Base-by-base conservation (phyloP, 2,113 vertebrate genomes). In the Gymnogyps californianus region DNA sequence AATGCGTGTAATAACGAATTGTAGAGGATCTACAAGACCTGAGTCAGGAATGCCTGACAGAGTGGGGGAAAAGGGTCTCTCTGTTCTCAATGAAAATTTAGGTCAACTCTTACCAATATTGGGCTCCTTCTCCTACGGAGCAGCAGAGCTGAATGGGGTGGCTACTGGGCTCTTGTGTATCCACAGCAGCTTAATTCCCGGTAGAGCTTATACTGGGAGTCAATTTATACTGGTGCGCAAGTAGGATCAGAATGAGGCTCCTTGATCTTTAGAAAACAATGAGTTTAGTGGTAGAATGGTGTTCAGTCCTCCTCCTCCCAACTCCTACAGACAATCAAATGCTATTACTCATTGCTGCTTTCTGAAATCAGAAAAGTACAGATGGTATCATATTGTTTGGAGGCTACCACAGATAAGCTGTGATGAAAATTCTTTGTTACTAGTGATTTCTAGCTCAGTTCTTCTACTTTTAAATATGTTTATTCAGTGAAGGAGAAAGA, bases 401-500 rank as follows among this genome's bases (percentile, higher is more conserved):
- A 79, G 91, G 83, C 84, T 47, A 64, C 94, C 87, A 84, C 71
- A 8, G 74, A 79, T 40, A 70, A 78, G 32, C 49, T 11, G 76
- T 13, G 93, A 80, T 59, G 77, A 82, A 72, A 88, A 55, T 55
- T 83, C 75, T 87, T 74, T 36, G 38, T 89, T 78, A 26, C 75
- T 24, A 3, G 38, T 59, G 82, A 64, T 93, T 97, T 94, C 88
- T 71, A 90, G 70, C 94, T 89, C 44, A 3, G n/a, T 75, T 94
- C 40, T 84, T 55, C 65, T 76, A 34, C 80, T 91, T 96, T 70
- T 83, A 93, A 94, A 71, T 72, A 61, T 87, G 83, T 96, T 95
- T 94, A 94, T 79, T 95, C 93, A 91, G 78, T 54, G 74, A 91
- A 91, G 85, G 76, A 90, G 79, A 93, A 95, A 92, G 92, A 96